Evolutionary conservation across 2,888 invertebrate species (phyloP), one percentile per base, ranked within the genome.

Genomic region (Rambutsinella grinnellia): DNA sequence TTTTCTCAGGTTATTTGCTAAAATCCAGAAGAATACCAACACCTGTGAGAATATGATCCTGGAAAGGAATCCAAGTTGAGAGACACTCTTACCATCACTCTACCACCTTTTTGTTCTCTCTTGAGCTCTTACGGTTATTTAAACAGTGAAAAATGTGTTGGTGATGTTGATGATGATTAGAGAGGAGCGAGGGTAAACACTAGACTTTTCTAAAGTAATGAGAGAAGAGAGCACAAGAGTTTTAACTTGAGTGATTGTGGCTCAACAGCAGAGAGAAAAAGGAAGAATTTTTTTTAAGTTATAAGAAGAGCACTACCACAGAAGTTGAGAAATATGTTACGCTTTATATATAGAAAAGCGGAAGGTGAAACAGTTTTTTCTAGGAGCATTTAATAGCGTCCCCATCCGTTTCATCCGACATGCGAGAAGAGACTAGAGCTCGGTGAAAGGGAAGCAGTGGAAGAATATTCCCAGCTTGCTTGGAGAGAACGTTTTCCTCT

Each of bases 391-490:
- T n/a, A n/a, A n/a, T n/a, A n/a, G n/a, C n/a, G n/a, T n/a, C n/a
- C n/a, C n/a, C n/a, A 57, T 69, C 76, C 69, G 56, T 28, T 51
- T 69, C 65, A 61, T 65, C 58, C 76, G 65, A 76, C 62, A 46
- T 76, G 51, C 69, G 58, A 69, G 36, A 63, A 62, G 26, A 60
- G 69, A 76, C 76, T 76, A 61, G 57, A 36, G 63, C 27, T 19
- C 36, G 60, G 63, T 47, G 65, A 69, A 63, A 63, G 69, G 54
- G 69, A 56, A 53, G 56, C 76, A 21, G 28, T 2, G 26, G 57
- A 57, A 57, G 27, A 56, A 44, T 10, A 44, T 15, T 44, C 8
- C 8, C 44, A 8, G 15, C 44, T 44, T 44, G 44, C 44, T 44
- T 15, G 15, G 44, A 10, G 44, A 15, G 15, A 44, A 44, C 8